Percentiles rank a stretch among this genome's conserved stretches.
phyloP scores from a whole-genome alignment of 2,888 invertebrate species.

The Hesperia comma region DNA sequence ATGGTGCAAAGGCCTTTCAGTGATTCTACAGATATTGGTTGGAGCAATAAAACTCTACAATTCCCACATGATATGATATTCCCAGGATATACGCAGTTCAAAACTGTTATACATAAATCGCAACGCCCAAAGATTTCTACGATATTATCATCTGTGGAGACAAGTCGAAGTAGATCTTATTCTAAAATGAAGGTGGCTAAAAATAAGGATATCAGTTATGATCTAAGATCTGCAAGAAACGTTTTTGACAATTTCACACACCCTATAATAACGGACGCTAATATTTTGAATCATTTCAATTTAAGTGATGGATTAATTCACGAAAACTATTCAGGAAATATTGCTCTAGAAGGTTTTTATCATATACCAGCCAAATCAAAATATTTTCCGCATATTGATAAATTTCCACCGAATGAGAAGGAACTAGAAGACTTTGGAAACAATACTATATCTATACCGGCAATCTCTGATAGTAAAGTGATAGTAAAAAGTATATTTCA shows the following conservation, averaged over 20 bases:
- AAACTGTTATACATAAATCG: slow-evolving; percentile 55
- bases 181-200: slow-evolving; percentile 51
- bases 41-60: slow-evolving; percentile 39
- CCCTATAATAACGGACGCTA: slow-evolving; percentile 36
- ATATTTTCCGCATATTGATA: slow-evolving; percentile 59
- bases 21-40: slow-evolving; percentile 46
- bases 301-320: slow-evolving; percentile 39
- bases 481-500: slow-evolving; percentile 28
- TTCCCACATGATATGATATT: slow-evolving; percentile 48
- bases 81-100: slow-evolving; percentile 55
- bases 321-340: slow-evolving; percentile 42
- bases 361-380: slow-evolving; percentile 54
- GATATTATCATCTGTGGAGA: slow-evolving; percentile 56
- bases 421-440: slow-evolving; percentile 46
- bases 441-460: slow-evolving; percentile 22
- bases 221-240: slow-evolving; percentile 55
- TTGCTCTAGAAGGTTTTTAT: slow-evolving; percentile 50
- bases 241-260: slow-evolving; percentile 48
- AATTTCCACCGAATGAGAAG: slow-evolving; percentile 48
- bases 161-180: slow-evolving; percentile 51
- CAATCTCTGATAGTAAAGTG: background rate
- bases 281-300: slow-evolving; percentile 37
- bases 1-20: slow-evolving; percentile 74
- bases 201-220: slow-evolving; percentile 47
- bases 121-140: slow-evolving; percentile 62